These are phyloP conservation scores for Hemicordylus capensis DNA, from an alignment of 2,113 vertebrate species.

Conservation along the genomic window DNA sequence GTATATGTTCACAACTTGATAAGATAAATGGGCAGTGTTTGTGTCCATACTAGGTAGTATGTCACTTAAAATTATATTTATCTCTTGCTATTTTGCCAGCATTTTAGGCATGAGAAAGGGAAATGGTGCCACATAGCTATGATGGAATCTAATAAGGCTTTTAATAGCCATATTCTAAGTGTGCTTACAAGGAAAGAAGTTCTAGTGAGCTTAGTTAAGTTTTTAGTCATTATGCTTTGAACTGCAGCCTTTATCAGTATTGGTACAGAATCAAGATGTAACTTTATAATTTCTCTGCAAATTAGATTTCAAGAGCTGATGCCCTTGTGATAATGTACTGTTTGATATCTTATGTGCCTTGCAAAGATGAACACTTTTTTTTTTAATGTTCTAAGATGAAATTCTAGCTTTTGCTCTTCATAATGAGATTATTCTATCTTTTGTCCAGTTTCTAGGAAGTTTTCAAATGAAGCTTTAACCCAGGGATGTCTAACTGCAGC, in stretches of 20 bases:
- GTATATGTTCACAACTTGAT: conserved; percentile 18
- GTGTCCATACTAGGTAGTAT: not conserved
- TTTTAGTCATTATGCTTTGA: not conserved
- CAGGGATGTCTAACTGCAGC: too few relatives aligned
- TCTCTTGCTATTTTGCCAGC: conserved; percentile 60
- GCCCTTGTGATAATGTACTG: conserved; percentile 25
- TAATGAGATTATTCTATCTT: too few relatives aligned
- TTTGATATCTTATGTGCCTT: conserved; percentile 50
- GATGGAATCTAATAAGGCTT: conserved; percentile 62
- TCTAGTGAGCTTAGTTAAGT: conserved; percentile 10
- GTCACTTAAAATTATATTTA: conserved; percentile 42
- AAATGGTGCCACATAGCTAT: conserved; percentile 47
- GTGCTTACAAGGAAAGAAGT: conserved; percentile 23
- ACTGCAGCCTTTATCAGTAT: conserved; percentile 8
- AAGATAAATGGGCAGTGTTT: conserved; percentile 10
- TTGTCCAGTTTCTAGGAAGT: not conserved
- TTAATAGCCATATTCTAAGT: not conserved
- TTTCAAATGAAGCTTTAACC: not conserved
- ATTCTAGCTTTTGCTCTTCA: conserved; percentile 37
- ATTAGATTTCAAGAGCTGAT: conserved; percentile 50
- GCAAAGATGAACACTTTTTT: conserved; percentile 41
- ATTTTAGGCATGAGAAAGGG: conserved; percentile 50
- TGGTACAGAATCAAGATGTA: conserved; percentile 37
- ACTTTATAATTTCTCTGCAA: conserved; percentile 13
- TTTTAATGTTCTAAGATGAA: conserved; percentile 48